Evolutionary conservation across 2,797 vertebrate species (phyloP), one percentile per base, ranked within the genome.

Genomic region (Taeniopygia guttata): DNA sequence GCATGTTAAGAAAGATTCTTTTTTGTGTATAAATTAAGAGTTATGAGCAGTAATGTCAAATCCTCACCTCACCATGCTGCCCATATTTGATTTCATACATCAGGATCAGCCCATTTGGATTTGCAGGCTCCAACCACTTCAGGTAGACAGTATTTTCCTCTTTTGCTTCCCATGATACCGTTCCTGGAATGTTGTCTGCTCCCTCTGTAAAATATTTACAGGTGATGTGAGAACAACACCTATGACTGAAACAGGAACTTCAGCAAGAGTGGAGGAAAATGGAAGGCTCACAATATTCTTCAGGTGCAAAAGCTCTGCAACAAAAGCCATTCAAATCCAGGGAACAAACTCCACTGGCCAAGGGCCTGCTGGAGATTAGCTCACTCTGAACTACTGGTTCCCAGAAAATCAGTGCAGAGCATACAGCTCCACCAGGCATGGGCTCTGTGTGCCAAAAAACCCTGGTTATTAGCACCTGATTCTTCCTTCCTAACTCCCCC

Each of bases 31-130:
- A 42, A 64, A 68, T 59, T 12, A 56, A 5, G 56, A 32, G 13
- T 40, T 63, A 59, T 2, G 32, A 87, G 54, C 34, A 46, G 21
- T 55, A 32, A 46, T 7, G 25, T n/a, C 42, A 79, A 75, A 21
- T 11, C 16, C 98, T 98, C 94, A 99, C 99, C 99, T 99, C 99
- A 3, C 96, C 96, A 6, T 98, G 98, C 43, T 98, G 98, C 36
- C 98, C 98, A 1, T 98, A 99, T 92, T 99, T 99, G 96, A 99
- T 99, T 95, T 99, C 99, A 62, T 99, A 99, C 99, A 99, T 99
- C 11, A 99, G 97, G 90, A 99, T 98, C 92, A 99, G 97, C 66
- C 99, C 99, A 2, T 99, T 99, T 68, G 99, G 99, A 77, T 96
- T 98, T 81, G 95, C 34, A 8, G 99, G 99, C 93, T 99, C 98